phyloP scores from a whole-genome alignment of 2,888 invertebrate genomes.

The Opisthograptis luteolata region DNA sequence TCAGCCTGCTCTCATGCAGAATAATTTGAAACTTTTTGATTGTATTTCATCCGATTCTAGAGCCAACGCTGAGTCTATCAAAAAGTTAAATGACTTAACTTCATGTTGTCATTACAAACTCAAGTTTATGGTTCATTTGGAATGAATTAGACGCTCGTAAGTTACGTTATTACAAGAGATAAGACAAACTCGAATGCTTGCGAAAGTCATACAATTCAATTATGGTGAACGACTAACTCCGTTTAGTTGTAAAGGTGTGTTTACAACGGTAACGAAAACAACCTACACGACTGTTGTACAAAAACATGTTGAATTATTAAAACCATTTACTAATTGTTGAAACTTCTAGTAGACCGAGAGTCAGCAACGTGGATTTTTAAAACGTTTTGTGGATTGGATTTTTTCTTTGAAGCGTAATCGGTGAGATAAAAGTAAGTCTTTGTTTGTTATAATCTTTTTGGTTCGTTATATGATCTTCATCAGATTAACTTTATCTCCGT shows the following conservation, averaged over 20 bases:
- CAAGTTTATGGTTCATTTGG: constrained; percentile 26
- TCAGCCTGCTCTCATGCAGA: neutral
- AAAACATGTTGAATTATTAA: constrained; percentile 20
- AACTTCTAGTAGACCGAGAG: constrained; percentile 7
- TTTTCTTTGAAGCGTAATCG: no score
- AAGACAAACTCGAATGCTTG: constrained; percentile 5
- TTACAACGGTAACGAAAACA: constrained; percentile 9
- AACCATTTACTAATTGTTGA: constrained; percentile 19
- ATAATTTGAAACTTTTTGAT: constrained; percentile 20
- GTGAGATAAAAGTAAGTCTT: no score
- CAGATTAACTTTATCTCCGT: no score
- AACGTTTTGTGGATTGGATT: neutral
- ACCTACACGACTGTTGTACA: constrained; percentile 6
- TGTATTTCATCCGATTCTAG: constrained; percentile 13
- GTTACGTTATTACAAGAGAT: constrained; percentile 16
- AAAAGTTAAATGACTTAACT: constrained; percentile 29
- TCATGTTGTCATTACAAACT: constrained; percentile 27
- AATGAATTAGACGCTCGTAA: constrained; percentile 23
- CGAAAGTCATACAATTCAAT: constrained; percentile 16
- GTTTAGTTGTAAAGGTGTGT: neutral
- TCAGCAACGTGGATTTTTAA: neutral
- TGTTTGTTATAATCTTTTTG: no score
- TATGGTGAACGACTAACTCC: constrained; percentile 7
- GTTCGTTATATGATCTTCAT: no score
- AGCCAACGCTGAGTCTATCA: constrained; percentile 19